Percentiles rank a stretch among this genome's conserved stretches.
Evolutionary conservation across 2,888 invertebrate genomes (phyloP).

Genomic region (Lycophotia porphyrea): DNA sequence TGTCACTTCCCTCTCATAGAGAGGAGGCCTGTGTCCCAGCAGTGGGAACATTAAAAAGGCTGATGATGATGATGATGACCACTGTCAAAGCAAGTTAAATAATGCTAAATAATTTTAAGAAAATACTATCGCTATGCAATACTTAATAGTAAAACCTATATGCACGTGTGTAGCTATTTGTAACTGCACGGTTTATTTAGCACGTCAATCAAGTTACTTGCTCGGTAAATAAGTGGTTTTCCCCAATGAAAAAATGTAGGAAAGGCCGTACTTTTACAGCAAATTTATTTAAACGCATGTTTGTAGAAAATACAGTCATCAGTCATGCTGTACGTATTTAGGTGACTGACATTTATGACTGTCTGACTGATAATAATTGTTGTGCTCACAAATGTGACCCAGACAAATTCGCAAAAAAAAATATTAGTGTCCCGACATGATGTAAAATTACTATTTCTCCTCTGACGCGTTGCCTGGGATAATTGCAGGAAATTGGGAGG

Average conservation of each 20-base stretch:
- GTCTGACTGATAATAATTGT: neutral
- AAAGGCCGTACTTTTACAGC: constrained; percentile 25
- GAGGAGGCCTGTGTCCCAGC: too few species aligned
- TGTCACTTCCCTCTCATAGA: too few species aligned
- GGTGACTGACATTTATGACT: constrained; percentile 35
- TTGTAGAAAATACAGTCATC: neutral
- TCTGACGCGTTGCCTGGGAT: neutral
- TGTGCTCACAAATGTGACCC: neutral
- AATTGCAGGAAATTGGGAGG: too few species aligned
- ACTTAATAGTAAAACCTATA: neutral
- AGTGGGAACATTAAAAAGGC: too few species aligned
- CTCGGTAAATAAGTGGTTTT: constrained; percentile 45
- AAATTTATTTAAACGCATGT: constrained; percentile 17
- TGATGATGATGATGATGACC: too few species aligned
- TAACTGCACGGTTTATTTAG: constrained; percentile 33
- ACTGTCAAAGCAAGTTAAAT: too few species aligned
- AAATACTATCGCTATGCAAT: too few species aligned
- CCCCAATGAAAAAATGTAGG: constrained; percentile 40
- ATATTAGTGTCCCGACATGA: too few species aligned
- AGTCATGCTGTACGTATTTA: constrained; percentile 2
- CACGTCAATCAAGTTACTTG: constrained; percentile 2
- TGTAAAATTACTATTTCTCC: too few species aligned
- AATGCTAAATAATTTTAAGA: too few species aligned
- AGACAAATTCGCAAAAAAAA: too few species aligned
- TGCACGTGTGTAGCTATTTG: neutral